These are phyloP conservation scores for Pteromalus puparum DNA, from an alignment of 1,140 invertebrate genomes.

Conservation along the genomic window DNA sequence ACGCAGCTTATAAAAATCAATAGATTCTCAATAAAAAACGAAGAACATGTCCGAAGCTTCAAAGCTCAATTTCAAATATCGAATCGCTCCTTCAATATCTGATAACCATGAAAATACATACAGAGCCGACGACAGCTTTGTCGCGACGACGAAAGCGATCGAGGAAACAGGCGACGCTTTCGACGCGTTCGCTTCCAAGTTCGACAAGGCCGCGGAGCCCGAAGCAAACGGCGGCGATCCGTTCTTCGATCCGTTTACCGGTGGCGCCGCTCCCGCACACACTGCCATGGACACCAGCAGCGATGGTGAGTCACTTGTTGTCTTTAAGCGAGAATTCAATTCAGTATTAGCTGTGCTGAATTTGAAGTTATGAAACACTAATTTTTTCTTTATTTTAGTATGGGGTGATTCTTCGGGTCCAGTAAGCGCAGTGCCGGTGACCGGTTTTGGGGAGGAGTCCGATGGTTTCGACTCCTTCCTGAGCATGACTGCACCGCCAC, in stretches of 20 bases:
- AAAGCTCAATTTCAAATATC: neutral
- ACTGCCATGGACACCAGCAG: slow-evolving; percentile 75
- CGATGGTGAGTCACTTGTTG: slow-evolving; percentile 66
- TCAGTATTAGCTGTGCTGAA: too few species aligned
- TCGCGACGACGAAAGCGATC: slow-evolving; percentile 65
- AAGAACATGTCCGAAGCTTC: too few species aligned
- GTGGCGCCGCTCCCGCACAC: slow-evolving; percentile 68
- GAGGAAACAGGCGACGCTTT: slow-evolving; percentile 79
- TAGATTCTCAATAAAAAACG: too few species aligned
- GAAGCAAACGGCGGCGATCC: slow-evolving; percentile 71
- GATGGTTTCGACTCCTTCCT: slow-evolving; percentile 90
- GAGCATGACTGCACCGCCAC: slow-evolving; percentile 84
- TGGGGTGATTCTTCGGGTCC: slow-evolving; percentile 77
- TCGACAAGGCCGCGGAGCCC: slow-evolving; percentile 82
- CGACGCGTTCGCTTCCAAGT: slow-evolving; percentile 91
- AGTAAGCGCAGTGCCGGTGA: slow-evolving; percentile 65
- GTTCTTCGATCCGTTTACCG: slow-evolving; percentile 77
- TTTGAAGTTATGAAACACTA: neutral
- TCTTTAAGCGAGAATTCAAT: too few species aligned
- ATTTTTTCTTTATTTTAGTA: slow-evolving; percentile 63
- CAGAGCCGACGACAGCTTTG: slow-evolving; percentile 41
- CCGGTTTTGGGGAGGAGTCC: slow-evolving; percentile 82
- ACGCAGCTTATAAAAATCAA: too few species aligned
- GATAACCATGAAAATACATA: slow-evolving; percentile 22
- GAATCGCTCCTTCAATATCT: neutral